Conservation (phyloP, 2,888 invertebrate species). For the Dastarcus helophoroides region DNA sequence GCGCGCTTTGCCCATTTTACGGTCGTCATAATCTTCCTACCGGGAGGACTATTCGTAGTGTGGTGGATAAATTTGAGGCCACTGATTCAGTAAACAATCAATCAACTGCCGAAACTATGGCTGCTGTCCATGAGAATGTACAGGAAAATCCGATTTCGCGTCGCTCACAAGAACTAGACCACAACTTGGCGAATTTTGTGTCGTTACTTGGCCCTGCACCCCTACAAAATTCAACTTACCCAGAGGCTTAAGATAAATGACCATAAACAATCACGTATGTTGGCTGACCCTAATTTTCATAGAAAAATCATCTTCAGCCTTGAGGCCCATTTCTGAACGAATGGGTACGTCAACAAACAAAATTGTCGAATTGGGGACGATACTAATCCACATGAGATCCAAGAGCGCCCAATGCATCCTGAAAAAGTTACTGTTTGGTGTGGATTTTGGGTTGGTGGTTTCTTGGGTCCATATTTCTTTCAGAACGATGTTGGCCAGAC, state of each 20-base stretch:
- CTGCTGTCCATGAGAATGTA: background rate
- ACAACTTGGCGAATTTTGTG: no score
- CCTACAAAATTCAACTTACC: no score
- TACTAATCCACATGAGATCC: constrained; percentile 8
- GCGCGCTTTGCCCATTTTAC: no score
- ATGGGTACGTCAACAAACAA: constrained; percentile 3
- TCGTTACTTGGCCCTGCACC: no score
- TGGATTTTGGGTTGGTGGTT: no score
- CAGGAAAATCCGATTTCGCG: background rate
- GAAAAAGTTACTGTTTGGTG: constrained; percentile 7
- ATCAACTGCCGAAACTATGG: background rate
- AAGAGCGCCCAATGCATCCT: constrained; percentile 6
- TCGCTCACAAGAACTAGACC: no score
- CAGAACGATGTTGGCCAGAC: no score
- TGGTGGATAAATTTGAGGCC: constrained; percentile 1
- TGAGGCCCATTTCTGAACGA: background rate
- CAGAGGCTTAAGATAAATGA: no score
- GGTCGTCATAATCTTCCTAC: no score
- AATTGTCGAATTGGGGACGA: constrained; percentile 6
- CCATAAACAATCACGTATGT: no score
- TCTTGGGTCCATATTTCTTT: no score
- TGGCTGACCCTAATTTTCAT: constrained; percentile 3
- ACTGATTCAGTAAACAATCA: constrained; percentile 1
- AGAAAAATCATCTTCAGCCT: constrained; percentile 6
- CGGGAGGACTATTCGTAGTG: no score